Evolutionary conservation across 2,888 invertebrate genomes (phyloP).

Genomic region (Cerceris ruficornis): DNA sequence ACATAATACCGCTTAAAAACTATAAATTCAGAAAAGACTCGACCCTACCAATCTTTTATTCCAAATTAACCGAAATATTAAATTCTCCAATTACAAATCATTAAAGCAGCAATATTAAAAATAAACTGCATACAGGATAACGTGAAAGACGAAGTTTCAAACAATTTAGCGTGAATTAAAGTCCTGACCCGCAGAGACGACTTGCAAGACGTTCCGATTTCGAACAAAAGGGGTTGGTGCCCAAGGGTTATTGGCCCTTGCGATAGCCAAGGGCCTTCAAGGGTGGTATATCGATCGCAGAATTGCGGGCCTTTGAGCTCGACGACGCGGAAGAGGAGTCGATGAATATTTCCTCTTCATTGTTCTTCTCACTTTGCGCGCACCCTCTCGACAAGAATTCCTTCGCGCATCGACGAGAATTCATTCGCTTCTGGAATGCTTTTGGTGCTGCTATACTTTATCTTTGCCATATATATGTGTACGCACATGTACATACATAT

Average conservation of each 20-base stretch:
- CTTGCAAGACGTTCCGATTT: slow-evolving; percentile 18
- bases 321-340: slow-evolving; percentile 11
- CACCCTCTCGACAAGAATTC: background rate
- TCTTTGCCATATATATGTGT: background rate
- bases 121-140: background rate
- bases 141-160: background rate
- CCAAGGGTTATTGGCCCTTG: slow-evolving; percentile 27
- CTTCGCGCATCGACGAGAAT: background rate
- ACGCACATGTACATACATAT: background rate
- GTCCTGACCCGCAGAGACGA: background rate
- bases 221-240: slow-evolving; percentile 5
- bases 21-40: no score
- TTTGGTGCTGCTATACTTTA: no score
- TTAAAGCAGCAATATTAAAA: no score
- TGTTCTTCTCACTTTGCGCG: slow-evolving; percentile 11
- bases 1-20: no score
- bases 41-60: no score
- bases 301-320: slow-evolving; percentile 28
- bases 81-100: no score
- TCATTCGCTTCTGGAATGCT: no score
- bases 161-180: background rate
- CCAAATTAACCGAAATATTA: no score
- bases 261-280: slow-evolving; percentile 19
- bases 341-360: slow-evolving; percentile 44
- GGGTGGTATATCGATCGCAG: slow-evolving; percentile 30